These are phyloP conservation scores for Drosophila parabipectinata DNA, from an alignment of 1,140 invertebrate species.

Conservation along the genomic window DNA sequence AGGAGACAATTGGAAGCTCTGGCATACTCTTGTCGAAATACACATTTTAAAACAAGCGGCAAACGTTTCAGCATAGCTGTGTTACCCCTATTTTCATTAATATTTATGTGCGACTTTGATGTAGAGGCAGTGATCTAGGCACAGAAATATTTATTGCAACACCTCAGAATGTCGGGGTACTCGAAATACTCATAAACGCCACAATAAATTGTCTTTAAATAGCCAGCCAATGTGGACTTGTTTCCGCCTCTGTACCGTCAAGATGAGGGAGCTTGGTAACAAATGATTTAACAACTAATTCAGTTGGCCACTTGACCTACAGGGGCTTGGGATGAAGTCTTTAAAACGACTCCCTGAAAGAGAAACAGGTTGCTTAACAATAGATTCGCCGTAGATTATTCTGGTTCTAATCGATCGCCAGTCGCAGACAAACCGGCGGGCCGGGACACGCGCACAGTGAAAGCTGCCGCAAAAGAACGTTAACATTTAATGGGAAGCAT, in stretches of 20 bases:
- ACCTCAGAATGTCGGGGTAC: constrained; percentile 41
- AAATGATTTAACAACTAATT: constrained; percentile 51
- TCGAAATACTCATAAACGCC: constrained; percentile 66
- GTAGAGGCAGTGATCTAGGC: constrained; percentile 23
- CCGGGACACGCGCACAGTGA: constrained; percentile 64
- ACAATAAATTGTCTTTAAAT: constrained; percentile 73
- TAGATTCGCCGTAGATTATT: constrained; percentile 14
- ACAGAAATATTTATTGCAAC: constrained; percentile 47
- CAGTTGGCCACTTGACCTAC: constrained; percentile 52
- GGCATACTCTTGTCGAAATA: constrained; percentile 31
- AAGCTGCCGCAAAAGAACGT: constrained; percentile 49
- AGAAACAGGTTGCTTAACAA: constrained; percentile 5
- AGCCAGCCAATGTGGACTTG: constrained; percentile 37
- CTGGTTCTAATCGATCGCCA: constrained; percentile 33
- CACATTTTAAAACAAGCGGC: constrained; percentile 3
- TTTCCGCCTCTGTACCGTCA: constrained; percentile 69
- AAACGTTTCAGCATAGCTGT: constrained; percentile 7
- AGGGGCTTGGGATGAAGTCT: constrained; percentile 1
- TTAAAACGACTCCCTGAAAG: constrained; percentile 12
- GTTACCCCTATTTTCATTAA: background rate
- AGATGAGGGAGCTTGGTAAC: constrained; percentile 18
- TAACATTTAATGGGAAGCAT: constrained; percentile 63
- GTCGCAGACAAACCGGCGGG: constrained; percentile 45
- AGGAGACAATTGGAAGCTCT: constrained; percentile 22
- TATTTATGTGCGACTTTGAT: background rate